Conservation (phyloP, 1,140 invertebrate genomes). For the Drosophila busckii region DNA sequence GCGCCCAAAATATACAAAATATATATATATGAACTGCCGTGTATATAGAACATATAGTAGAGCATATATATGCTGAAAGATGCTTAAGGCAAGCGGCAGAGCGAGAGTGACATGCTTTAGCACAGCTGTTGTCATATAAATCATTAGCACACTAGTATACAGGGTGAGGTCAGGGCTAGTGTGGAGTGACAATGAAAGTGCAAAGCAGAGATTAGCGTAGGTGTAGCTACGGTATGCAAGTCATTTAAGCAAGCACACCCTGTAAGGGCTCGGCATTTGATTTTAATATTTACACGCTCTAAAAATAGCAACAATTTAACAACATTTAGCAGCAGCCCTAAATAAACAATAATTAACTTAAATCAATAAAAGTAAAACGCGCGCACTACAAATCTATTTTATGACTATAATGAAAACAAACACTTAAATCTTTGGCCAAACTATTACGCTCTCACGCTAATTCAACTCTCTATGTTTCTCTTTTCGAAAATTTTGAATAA, state of each 20-base stretch:
- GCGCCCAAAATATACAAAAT: background rate
- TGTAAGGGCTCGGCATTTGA: background rate
- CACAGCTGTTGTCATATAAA: conserved; percentile 70
- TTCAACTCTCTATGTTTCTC: conserved; percentile 4
- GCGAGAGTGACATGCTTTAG: conserved; percentile 52
- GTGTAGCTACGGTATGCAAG: too few species aligned
- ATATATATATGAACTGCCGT: conserved; percentile 1
- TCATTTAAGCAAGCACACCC: too few species aligned
- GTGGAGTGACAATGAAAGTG: too few species aligned
- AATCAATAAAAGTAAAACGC: conserved; percentile 57
- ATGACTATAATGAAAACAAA: conserved; percentile 24
- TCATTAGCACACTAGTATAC: conserved; percentile 51
- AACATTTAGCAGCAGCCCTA: conserved; percentile 43
- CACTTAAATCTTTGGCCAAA: conserved; percentile 8
- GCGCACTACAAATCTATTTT: conserved; percentile 27
- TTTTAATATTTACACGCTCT: too few species aligned
- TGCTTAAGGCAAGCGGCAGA: conserved; percentile 31
- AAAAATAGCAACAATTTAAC: conserved; percentile 21
- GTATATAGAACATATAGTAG: too few species aligned
- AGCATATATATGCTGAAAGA: conserved; percentile 36
- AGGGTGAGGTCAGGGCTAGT: conserved; percentile 52
- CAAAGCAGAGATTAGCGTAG: too few species aligned
- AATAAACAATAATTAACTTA: conserved; percentile 72
- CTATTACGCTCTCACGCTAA: background rate
- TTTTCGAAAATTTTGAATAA: conserved; percentile 19